These are phyloP conservation scores for Limnothrissa miodon DNA, from an alignment of 2,113 vertebrate species.

Conservation along the genomic window DNA sequence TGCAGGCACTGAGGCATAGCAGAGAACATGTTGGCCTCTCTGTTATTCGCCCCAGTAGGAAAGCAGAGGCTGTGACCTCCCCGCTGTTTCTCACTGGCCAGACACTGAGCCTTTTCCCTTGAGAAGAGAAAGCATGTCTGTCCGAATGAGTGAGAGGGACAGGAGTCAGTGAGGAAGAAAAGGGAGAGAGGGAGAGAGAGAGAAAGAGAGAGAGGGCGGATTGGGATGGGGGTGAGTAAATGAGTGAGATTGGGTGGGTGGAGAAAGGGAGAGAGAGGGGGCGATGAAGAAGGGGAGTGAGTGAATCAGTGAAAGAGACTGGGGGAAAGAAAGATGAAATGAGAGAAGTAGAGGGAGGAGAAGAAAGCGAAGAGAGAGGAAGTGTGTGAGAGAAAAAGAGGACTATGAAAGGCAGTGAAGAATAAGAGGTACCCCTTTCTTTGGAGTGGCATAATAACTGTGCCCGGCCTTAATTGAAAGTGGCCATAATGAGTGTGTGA, in stretches of 20 bases:
- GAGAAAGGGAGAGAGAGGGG: not conserved
- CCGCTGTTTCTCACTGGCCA: not conserved
- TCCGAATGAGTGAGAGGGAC: not conserved
- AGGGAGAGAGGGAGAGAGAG: not conserved
- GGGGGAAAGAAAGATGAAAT: not conserved
- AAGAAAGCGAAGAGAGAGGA: slow-evolving; percentile 24
- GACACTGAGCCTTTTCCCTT: not conserved
- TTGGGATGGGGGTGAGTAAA: not conserved
- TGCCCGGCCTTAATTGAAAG: slow-evolving; percentile 55
- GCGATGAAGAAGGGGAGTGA: slow-evolving; percentile 14
- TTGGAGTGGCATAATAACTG: slow-evolving; percentile 46
- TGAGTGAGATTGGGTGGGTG: not conserved
- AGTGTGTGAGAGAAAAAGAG: not conserved
- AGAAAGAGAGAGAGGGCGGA: not conserved
- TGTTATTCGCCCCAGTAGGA: not conserved
- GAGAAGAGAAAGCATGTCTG: not conserved
- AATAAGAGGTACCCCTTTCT: slow-evolving; percentile 46
- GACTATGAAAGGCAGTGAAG: slow-evolving; percentile 43
- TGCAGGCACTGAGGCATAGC: not conserved
- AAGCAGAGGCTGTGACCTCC: not conserved
- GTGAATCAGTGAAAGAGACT: not conserved
- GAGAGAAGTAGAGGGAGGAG: not conserved
- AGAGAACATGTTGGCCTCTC: not conserved
- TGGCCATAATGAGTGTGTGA: slow-evolving; percentile 51
- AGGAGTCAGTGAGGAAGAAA: not conserved